Evolutionary conservation across 1,140 invertebrate species (phyloP).

Genomic region (Sinella curviseta): DNA sequence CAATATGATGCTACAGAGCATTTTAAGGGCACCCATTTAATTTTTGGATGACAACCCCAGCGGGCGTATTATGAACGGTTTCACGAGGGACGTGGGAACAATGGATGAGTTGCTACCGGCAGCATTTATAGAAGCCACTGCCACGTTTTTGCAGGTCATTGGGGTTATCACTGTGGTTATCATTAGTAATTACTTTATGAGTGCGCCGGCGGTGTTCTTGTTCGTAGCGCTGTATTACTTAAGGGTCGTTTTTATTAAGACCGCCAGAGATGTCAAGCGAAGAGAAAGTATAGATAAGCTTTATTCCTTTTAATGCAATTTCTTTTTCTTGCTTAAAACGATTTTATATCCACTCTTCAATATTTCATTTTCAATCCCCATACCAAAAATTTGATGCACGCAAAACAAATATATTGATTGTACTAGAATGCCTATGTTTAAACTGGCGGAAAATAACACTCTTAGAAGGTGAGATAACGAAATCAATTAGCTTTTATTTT

Average conservation of each 20-base stretch:
- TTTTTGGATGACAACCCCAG: too few species aligned
- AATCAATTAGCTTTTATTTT: neutral
- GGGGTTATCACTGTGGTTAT: constrained; percentile 26
- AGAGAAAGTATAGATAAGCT: constrained; percentile 35
- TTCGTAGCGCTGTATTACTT: neutral
- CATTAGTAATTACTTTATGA: too few species aligned
- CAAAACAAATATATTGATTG: too few species aligned
- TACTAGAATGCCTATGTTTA: too few species aligned
- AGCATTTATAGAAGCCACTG: constrained; percentile 65
- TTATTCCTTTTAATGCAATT: too few species aligned
- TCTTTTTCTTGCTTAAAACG: too few species aligned
- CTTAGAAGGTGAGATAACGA: constrained; percentile 60
- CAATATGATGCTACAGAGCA: neutral
- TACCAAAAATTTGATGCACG: too few species aligned
- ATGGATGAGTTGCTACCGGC: constrained; percentile 83
- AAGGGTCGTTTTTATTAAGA: constrained; percentile 24
- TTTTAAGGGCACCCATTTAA: neutral
- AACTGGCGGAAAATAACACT: too few species aligned
- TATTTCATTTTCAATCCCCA: too few species aligned
- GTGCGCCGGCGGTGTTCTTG: constrained; percentile 51
- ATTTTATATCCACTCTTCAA: too few species aligned
- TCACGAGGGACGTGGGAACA: constrained; percentile 81
- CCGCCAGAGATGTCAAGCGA: constrained; percentile 44
- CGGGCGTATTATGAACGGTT: constrained; percentile 79
- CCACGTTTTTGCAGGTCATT: constrained; percentile 9